Evolutionary conservation across 2,888 invertebrate genomes (phyloP), one percentile per base, ranked within the genome.

Genomic region (Proisotoma minuta): DNA sequence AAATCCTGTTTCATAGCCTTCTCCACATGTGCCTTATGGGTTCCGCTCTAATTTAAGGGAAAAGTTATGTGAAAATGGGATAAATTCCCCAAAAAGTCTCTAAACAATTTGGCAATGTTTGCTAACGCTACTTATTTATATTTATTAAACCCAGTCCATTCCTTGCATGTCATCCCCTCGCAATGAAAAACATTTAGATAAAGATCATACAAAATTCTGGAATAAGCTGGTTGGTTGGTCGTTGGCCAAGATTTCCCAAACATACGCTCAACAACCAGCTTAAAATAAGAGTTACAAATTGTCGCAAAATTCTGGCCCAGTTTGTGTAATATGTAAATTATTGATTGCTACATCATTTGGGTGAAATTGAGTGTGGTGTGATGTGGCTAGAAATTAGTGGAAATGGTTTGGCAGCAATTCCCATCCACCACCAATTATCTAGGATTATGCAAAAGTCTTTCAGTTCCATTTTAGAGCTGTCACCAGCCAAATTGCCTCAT

Each of bases 401-500:
- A 43, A 43, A 18, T 43, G 20, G 43, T 43, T 43, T 43, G 18
- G 43, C 20, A 34, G 34, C 34, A 10, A 34, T 10, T 8, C 15
- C 34, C 34, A 43, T 43, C 18, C 20, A 15, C 43, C 43, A 26
- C 56, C 43, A 56, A 56, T 56, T 56, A 56, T 8, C 8, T 34
- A 15, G 47, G 56, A 56, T 56, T 56, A 43, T 47, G 43, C 56
- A 40, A 56, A 47, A 47, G 40, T 23, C 47, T n/a, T n/a, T 43
- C 47, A 29, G 56, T 56, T 56, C 43, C 56, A 56, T 56, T 43
- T 56, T 56, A 2, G 15, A 27, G 43, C 20, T 56, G 43, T 56
- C 47, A 54, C 28, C 18, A 29, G 53, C 53, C 39, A 54, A 54
- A 54, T 54, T 54, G 53, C n/a, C n/a, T n/a, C n/a, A n/a, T n/a